Evolutionary conservation across 2,113 vertebrate genomes (phyloP).

Genomic region (Phylloscopus whistleri): DNA sequence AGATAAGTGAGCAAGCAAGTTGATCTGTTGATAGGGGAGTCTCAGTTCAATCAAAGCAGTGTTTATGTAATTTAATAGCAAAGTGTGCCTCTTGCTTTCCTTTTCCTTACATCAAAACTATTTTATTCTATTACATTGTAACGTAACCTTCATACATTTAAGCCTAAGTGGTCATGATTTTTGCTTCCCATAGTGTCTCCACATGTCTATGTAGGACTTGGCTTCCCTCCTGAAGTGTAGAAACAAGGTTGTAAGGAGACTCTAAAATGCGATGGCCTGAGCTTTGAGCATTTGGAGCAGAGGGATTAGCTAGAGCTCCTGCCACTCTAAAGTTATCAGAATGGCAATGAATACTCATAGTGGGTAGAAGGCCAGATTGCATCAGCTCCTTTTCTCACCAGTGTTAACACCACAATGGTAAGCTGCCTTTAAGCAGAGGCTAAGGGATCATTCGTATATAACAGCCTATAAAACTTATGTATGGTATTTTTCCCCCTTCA

Average conservation of each 20-base stretch:
- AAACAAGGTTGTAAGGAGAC: neutral
- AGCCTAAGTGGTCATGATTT: neutral
- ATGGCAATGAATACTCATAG: neutral
- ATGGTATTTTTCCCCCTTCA: neutral
- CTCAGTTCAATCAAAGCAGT: constrained; percentile 21
- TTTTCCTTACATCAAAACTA: neutral
- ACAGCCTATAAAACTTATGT: neutral
- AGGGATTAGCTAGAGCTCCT: neutral
- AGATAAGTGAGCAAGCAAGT: constrained; percentile 23
- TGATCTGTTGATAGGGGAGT: constrained; percentile 19
- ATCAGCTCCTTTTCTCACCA: neutral
- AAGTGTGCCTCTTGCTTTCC: neutral
- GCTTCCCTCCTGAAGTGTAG: neutral
- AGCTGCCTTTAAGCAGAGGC: neutral
- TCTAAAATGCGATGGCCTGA: neutral
- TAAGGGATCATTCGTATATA: neutral
- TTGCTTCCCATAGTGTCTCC: neutral
- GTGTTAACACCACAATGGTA: neutral
- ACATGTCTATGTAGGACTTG: neutral
- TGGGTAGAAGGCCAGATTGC: neutral
- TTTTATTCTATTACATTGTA: neutral
- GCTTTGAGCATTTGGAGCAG: neutral
- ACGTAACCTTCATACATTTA: neutral
- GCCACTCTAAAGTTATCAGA: neutral
- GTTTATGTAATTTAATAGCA: constrained; percentile 21